Evolutionary conservation across 2,113 vertebrate genomes (phyloP).

Genomic region (Oncorhynchus kisutch): DNA sequence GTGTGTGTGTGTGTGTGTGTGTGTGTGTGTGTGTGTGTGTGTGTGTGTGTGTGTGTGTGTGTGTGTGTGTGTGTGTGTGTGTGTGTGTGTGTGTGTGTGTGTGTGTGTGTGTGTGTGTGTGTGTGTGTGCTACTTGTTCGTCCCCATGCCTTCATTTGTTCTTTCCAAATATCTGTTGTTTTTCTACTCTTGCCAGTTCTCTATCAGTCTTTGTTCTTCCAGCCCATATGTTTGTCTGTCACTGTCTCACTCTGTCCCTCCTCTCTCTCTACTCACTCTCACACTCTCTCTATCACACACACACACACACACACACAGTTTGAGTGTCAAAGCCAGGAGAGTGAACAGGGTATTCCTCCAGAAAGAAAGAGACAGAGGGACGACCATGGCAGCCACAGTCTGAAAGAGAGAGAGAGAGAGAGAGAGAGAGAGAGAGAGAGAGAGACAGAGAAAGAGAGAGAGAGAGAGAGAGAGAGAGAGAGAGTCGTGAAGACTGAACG

Average conservation of each 20-base stretch:
- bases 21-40: too few relatives aligned
- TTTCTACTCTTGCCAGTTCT: conserved; percentile 31
- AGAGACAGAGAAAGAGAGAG: neutral
- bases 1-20: too few relatives aligned
- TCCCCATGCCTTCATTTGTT: neutral
- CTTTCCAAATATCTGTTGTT: conserved; percentile 34
- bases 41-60: too few relatives aligned
- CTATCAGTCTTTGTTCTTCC: neutral
- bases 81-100: neutral
- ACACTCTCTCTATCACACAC: conserved; percentile 25
- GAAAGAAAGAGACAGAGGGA: neutral
- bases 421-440: neutral
- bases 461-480: neutral
- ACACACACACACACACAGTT: too few relatives aligned
- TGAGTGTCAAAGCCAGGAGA: neutral
- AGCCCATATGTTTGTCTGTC: conserved; percentile 66
- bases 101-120: conserved; percentile 7
- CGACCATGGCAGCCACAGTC: too few relatives aligned
- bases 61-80: neutral
- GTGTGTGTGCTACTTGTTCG: neutral
- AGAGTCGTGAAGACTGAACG: too few relatives aligned
- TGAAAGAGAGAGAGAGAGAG: neutral
- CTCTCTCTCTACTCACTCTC: neutral
- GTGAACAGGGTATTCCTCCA: neutral
- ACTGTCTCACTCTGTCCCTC: conserved; percentile 21